Conservation (phyloP, 1,140 invertebrate species). For the Pseudomyrmex concolor region DNA sequence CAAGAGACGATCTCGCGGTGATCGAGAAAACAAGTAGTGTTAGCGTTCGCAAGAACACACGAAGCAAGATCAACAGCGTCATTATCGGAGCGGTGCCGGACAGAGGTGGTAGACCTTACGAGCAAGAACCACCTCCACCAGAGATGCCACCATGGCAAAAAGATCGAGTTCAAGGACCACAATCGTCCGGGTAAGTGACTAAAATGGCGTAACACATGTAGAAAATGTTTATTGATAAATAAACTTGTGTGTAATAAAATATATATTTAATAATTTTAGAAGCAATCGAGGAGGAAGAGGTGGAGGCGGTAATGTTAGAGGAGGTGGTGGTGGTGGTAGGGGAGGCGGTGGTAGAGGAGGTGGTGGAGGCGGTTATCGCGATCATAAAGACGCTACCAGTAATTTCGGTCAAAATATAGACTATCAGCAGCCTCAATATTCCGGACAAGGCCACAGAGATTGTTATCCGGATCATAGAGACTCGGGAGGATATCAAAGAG, state of each 20-base stretch:
- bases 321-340: slow-evolving; percentile 74
- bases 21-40: slow-evolving; percentile 95
- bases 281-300: slow-evolving; percentile 71
- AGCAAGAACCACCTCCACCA: slow-evolving; percentile 95
- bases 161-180: slow-evolving; percentile 79
- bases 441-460: slow-evolving; percentile 36
- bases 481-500: slow-evolving; percentile 35
- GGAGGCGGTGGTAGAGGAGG: slow-evolving; percentile 74
- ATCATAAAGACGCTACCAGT: slow-evolving; percentile 65
- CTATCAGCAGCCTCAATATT: slow-evolving; percentile 62
- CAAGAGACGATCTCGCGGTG: slow-evolving; percentile 92
- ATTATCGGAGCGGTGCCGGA: slow-evolving; percentile 94
- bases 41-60: slow-evolving; percentile 91
- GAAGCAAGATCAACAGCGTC: slow-evolving; percentile 93
- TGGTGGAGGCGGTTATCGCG: slow-evolving; percentile 68
- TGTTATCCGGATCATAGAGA: slow-evolving; percentile 51
- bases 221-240: slow-evolving; percentile 4
- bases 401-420: slow-evolving; percentile 58
- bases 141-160: slow-evolving; percentile 98
- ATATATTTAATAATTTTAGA: slow-evolving; percentile 69
- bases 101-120: slow-evolving; percentile 94
- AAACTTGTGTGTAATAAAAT: slow-evolving; percentile 1
- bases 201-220: neutral
- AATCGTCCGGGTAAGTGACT: slow-evolving; percentile 65
- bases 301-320: slow-evolving; percentile 45